Evolutionary conservation across 2,797 vertebrate species (phyloP).

Genomic region (Sciaenops ocellatus): DNA sequence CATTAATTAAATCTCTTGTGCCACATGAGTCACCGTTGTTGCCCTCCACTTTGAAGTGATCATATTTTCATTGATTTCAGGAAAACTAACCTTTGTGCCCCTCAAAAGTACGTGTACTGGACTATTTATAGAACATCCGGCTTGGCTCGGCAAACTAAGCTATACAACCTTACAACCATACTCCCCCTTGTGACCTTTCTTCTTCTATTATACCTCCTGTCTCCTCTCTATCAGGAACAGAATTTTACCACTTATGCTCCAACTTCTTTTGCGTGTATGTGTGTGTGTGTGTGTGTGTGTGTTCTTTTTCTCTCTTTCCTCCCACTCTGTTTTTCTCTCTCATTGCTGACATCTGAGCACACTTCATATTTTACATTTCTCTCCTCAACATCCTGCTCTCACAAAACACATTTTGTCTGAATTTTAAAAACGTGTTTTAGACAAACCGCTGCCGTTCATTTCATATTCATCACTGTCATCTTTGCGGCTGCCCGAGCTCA

Average conservation of each 20-base stretch:
- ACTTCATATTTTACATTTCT: background rate
- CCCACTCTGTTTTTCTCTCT: background rate
- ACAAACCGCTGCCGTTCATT: background rate
- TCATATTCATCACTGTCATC: background rate
- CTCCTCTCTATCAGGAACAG: constrained; percentile 1
- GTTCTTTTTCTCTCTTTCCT: background rate
- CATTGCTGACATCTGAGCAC: background rate
- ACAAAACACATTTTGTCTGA: background rate
- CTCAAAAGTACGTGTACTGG: background rate
- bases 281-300: too few relatives aligned
- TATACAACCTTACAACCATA: background rate
- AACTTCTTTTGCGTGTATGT: background rate
- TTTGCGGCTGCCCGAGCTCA: background rate
- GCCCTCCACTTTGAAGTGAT: constrained; percentile 50
- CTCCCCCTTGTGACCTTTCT: constrained; percentile 15
- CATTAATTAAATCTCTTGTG: constrained; percentile 15
- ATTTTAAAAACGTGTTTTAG: background rate
- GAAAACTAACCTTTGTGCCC: constrained; percentile 46
- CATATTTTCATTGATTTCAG: constrained; percentile 61
- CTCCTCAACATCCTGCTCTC: background rate
- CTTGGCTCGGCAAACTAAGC: constrained; percentile 11
- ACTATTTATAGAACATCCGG: constrained; percentile 47
- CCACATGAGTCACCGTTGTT: constrained; percentile 28
- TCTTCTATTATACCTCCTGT: background rate
- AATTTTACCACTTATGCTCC: background rate